A percentile compares a stretch with the other conserved stretches of the same genome.
These are phyloP conservation scores for Zophobas atratus DNA, from an alignment of 1,140 invertebrate species.

Conservation along the genomic window DNA sequence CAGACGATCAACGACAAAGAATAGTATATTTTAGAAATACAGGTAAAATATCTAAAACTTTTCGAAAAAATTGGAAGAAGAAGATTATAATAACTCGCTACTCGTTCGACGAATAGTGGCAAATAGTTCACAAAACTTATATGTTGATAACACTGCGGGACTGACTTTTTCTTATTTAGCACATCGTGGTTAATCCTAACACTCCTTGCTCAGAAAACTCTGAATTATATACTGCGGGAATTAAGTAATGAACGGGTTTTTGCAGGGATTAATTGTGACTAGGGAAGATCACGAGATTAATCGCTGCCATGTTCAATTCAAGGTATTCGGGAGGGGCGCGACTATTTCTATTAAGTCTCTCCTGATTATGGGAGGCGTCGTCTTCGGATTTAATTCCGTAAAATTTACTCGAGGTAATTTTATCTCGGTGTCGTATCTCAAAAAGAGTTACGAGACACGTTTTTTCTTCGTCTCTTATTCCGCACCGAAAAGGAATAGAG, in stretches of 20 bases:
- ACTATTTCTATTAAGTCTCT: constrained; percentile 41
- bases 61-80: too few species aligned
- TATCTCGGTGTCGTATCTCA: constrained; percentile 40
- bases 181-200: too few species aligned
- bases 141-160: too few species aligned
- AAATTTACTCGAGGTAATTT: constrained; percentile 43
- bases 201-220: too few species aligned
- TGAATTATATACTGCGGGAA: constrained; percentile 5
- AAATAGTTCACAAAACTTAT: too few species aligned
- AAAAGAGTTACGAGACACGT: constrained; percentile 35
- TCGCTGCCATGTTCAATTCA: constrained; percentile 18
- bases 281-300: constrained; percentile 10
- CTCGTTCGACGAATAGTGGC: too few species aligned
- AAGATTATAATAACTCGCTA: too few species aligned
- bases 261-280: constrained; percentile 4
- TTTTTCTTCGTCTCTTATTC: constrained; percentile 17
- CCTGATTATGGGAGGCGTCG: constrained; percentile 27
- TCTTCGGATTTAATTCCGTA: constrained; percentile 34
- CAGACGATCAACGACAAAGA: too few species aligned
- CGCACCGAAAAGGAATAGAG: constrained; percentile 1
- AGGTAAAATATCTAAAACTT: too few species aligned
- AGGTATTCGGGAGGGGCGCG: constrained; percentile 1
- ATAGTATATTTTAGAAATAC: too few species aligned
- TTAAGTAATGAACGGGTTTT: constrained; percentile 15
- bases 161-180: too few species aligned